phyloP scores from a whole-genome alignment of 2,888 invertebrate species.

The Mamestra brassicae region DNA sequence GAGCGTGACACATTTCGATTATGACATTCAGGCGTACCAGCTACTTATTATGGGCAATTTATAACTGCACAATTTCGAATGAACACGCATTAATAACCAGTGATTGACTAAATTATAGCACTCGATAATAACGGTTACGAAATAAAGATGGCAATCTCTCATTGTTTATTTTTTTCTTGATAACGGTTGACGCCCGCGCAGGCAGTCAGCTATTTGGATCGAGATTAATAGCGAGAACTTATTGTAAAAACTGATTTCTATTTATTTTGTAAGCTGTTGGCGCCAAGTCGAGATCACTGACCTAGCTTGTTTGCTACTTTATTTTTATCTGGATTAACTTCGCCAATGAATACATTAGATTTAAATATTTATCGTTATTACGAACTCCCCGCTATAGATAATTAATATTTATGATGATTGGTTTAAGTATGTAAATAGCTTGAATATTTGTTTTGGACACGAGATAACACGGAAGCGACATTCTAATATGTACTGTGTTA shows the following conservation, averaged over 20 bases:
- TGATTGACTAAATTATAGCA: slow-evolving; percentile 42
- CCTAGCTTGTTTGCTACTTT: slow-evolving; percentile 46
- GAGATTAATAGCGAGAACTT: slow-evolving; percentile 70
- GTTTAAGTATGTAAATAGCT: slow-evolving; percentile 7
- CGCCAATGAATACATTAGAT: slow-evolving; percentile 8
- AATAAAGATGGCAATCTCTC: slow-evolving; percentile 43
- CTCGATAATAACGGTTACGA: slow-evolving; percentile 45
- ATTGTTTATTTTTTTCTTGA: slow-evolving; percentile 61
- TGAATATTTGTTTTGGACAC: not conserved
- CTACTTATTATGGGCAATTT: slow-evolving; percentile 29
- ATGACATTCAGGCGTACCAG: slow-evolving; percentile 41
- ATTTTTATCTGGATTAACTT: slow-evolving; percentile 25
- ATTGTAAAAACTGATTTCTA: slow-evolving; percentile 66
- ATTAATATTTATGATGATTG: slow-evolving; percentile 16
- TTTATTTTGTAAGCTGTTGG: slow-evolving; percentile 68
- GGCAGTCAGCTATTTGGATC: slow-evolving; percentile 56
- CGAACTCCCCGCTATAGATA: not conserved
- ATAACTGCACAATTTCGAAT: slow-evolving; percentile 41
- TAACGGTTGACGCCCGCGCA: slow-evolving; percentile 74
- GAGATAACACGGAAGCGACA: not conserved
- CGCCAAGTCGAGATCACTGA: slow-evolving; percentile 58
- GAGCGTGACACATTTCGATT: slow-evolving; percentile 51
- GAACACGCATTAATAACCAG: slow-evolving; percentile 27
- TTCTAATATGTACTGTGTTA: not conserved
- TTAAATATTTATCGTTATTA: slow-evolving; percentile 28